Percentiles rank a stretch among this genome's conserved stretches.
Conservation (phyloP, 2,888 invertebrate species). For the Heliconius cydno region DNA sequence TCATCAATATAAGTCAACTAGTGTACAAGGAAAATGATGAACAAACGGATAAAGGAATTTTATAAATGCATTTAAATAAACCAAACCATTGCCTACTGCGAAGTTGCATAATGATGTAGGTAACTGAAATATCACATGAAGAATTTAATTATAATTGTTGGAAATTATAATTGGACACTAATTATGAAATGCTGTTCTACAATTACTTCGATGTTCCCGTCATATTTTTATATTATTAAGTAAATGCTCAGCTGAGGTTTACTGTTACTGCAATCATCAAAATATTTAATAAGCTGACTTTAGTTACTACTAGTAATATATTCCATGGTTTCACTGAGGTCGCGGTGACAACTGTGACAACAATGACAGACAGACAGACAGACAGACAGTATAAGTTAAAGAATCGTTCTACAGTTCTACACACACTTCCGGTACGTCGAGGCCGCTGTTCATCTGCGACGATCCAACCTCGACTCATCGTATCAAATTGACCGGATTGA, state of each 20-base stretch:
- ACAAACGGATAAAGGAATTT: not conserved
- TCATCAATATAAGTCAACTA: no score
- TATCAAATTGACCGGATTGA: not conserved
- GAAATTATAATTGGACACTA: not conserved
- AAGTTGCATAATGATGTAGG: not conserved
- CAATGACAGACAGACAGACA: not conserved
- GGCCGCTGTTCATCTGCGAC: constrained; percentile 25
- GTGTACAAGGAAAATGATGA: no score
- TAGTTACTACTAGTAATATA: not conserved
- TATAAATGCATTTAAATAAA: not conserved
- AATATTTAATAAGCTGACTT: no score
- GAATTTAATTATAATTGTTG: constrained; percentile 18
- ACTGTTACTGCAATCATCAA: no score
- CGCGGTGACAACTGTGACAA: not conserved
- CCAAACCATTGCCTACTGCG: not conserved
- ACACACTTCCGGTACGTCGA: constrained; percentile 21
- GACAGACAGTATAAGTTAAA: constrained; percentile 12
- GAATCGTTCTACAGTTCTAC: not conserved
- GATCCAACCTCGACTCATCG: constrained; percentile 5
- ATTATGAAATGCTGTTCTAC: constrained; percentile 5
- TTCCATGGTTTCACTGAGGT: no score
- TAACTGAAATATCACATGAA: not conserved
- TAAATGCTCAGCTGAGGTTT: no score
- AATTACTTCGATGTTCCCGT: not conserved
- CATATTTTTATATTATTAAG: no score